Evolutionary conservation across 2,113 vertebrate genomes (phyloP), one percentile per base, ranked within the genome.

Genomic region (Proterorhinus semilunaris): DNA sequence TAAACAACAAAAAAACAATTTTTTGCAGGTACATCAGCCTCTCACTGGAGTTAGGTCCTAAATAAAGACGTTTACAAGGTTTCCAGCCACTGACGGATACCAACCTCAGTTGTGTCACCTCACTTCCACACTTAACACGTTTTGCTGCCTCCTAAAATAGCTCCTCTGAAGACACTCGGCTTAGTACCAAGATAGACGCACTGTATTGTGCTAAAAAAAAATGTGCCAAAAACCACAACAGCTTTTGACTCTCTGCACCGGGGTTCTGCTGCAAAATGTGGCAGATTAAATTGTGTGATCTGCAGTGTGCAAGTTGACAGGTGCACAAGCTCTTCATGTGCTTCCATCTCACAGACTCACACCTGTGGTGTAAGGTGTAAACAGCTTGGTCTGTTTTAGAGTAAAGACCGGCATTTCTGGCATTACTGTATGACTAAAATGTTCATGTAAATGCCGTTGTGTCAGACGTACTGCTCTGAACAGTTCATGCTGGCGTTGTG

Each of bases 141-240:
- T 80, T 75, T 71, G 79, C 81, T 81, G 79, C 78, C 71, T 87
- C 86, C 80, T 65, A 75, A 89, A 91, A 91, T 91, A 91, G 85
- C 85, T 78, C 81, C 78, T 88, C 72, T 82, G 87, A 87, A 88
- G 79, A 68, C 61, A 57, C 67, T 69, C 72, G 66, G 84, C 74
- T 77, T 69, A 69, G 81, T 69, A 78, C 80, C 66, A 27, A 86
- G 83, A 82, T 65, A 76, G 83, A 83, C 75, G 57, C 71, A 81
- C 66, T 73, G 49, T 44, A 64, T 48, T 15, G 7, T 54, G 63
- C 65, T 74, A 71, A n/a, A 58, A 59, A 63, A 69, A 36, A 48
- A 50, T 43, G 10, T 58, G 83, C 68, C 27, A 76, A 21, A 75
- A 82, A 72, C 71, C 84, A 82, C 86, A 83, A 36, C 71, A 79